Conservation (phyloP, 2,888 invertebrate species). For the Chrysina gloriosa region DNA sequence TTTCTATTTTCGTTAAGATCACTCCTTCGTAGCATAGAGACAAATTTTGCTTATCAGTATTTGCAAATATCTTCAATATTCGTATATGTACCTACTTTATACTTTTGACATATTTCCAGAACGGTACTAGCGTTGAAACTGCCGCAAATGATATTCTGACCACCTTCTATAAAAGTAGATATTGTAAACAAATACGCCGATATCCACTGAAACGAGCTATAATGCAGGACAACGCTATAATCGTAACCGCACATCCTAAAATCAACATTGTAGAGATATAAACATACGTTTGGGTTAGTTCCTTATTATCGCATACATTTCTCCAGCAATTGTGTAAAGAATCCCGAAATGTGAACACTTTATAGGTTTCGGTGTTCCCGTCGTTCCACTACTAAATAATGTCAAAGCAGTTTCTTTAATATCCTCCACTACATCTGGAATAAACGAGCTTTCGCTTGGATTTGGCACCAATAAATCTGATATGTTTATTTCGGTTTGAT, state of each 20-base stretch:
- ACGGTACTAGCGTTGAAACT: constrained; percentile 49
- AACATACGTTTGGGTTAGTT: background rate
- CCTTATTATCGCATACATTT: background rate
- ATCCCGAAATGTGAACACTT: constrained; percentile 42
- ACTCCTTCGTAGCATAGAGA: too few species aligned
- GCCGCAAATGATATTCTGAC: constrained; percentile 48
- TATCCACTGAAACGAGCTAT: constrained; percentile 56
- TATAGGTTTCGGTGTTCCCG: constrained; percentile 44
- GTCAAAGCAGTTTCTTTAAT: constrained; percentile 37
- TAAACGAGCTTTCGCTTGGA: constrained; percentile 38
- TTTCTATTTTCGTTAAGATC: too few species aligned
- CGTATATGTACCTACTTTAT: constrained; percentile 55
- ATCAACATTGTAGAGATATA: background rate
- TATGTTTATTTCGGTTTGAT: background rate
- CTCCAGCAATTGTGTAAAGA: background rate
- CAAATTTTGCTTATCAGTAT: too few species aligned
- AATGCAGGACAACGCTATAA: constrained; percentile 41
- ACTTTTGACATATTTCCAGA: constrained; percentile 49
- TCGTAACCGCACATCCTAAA: constrained; percentile 19
- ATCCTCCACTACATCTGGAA: constrained; percentile 33
- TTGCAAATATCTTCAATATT: too few species aligned
- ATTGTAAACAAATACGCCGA: constrained; percentile 50
- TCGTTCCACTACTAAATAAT: constrained; percentile 49
- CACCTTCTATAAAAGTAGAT: constrained; percentile 48
- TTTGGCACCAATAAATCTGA: constrained; percentile 7